Percentiles rank a stretch among this genome's conserved stretches.
phyloP scores from a whole-genome alignment of 2,113 vertebrate species.

The Emydura subglobosa region DNA sequence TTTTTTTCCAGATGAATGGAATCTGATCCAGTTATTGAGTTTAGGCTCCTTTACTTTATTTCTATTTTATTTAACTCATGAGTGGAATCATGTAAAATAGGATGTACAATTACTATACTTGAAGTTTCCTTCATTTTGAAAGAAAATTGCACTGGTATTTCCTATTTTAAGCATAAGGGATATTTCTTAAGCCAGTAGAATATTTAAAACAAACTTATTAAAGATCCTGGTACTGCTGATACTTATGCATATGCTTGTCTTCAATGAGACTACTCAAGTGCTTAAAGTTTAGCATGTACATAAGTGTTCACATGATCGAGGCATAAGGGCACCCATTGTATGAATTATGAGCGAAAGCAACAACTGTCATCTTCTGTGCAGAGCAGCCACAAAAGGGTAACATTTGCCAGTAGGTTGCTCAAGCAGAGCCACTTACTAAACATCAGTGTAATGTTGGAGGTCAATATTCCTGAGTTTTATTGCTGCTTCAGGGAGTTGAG shows the following conservation, averaged over 20 bases:
- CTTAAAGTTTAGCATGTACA: not conserved
- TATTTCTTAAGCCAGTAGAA: not conserved
- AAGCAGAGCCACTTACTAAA: not conserved
- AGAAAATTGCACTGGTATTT: not conserved
- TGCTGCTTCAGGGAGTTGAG: not conserved
- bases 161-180: not conserved
- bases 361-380: not conserved
- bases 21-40: not conserved
- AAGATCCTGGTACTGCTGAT: not conserved
- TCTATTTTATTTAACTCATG: not conserved
- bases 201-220: not conserved
- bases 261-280: not conserved
- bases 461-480: not conserved
- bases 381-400: not conserved
- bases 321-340: not conserved
- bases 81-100: not conserved
- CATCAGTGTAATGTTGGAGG: not conserved
- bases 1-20: not conserved
- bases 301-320: not conserved
- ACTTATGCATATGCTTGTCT: not conserved
- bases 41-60: not conserved
- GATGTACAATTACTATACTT: not conserved
- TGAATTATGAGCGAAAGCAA: not conserved
- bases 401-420: not conserved
- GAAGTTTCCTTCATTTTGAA: not conserved